Percentiles rank a stretch among this genome's conserved stretches.
Evolutionary conservation across 1,140 invertebrate genomes (phyloP).

Genomic region (Hesperophylax magnus): DNA sequence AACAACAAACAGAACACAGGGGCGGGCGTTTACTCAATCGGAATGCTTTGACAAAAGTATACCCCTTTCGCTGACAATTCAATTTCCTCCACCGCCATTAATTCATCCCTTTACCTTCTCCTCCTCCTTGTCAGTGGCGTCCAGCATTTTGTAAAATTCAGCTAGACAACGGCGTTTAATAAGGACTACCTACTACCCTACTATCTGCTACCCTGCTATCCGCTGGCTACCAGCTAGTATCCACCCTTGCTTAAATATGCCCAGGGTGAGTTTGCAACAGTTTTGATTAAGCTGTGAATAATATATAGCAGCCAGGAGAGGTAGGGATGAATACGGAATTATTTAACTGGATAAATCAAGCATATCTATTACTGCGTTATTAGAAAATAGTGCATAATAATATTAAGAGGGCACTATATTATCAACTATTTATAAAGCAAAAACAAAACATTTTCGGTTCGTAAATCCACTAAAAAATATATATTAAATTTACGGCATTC

Average conservation of each 20-base stretch:
- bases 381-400: neutral
- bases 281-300: constrained; percentile 38
- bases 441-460: too few species aligned
- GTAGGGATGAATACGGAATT: neutral
- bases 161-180: neutral
- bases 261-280: constrained; percentile 19
- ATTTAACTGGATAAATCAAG: neutral
- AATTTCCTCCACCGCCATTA: constrained; percentile 1
- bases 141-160: neutral
- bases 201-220: neutral
- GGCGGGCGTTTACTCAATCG: constrained; percentile 8
- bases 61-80: constrained; percentile 21
- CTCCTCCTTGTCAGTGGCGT: neutral
- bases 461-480: too few species aligned
- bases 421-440: too few species aligned
- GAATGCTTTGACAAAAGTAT: constrained; percentile 20
- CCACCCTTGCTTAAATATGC: neutral
- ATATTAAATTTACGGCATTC: too few species aligned
- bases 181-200: neutral
- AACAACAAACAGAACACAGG: constrained; percentile 10
- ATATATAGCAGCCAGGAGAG: neutral
- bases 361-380: neutral
- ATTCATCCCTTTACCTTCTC: neutral
- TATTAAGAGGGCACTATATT: neutral
- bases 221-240: neutral